Percentiles rank a stretch among this genome's conserved stretches.
These are phyloP conservation scores for Centropyge bicolor DNA, from an alignment of 2,797 vertebrate species.

Conservation along the genomic window DNA sequence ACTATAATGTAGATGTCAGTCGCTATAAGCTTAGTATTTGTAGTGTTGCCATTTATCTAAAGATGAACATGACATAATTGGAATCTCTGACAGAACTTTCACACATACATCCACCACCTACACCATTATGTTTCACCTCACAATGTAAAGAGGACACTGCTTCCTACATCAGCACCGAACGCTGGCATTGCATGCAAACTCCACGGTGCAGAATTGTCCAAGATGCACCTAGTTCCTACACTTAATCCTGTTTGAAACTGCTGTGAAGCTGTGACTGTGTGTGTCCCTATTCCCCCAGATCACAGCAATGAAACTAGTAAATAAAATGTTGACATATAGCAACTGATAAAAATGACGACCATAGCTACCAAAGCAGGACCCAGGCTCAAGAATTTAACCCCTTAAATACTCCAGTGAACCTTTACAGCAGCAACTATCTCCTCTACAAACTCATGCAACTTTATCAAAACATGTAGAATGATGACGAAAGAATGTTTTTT, in stretches of 20 bases:
- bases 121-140: neutral
- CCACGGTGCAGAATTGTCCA: neutral
- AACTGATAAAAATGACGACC: neutral
- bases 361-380: neutral
- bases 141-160: neutral
- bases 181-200: neutral
- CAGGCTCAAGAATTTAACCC: neutral
- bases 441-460: neutral
- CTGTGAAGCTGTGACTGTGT: neutral
- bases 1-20: neutral
- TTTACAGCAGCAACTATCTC: neutral
- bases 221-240: neutral
- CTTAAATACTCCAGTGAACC: neutral
- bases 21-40: neutral
- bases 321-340: neutral
- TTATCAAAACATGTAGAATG: neutral
- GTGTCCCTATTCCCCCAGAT: neutral
- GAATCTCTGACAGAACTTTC: neutral
- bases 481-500: neutral
- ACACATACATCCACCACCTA: neutral
- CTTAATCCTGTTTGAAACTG: neutral
- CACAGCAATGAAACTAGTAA: neutral
- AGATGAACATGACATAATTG: too few relatives aligned
- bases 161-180: too few relatives aligned
- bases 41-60: neutral